Evolutionary conservation across 2,888 invertebrate species (phyloP).

Genomic region (Tiliacea aurago): DNA sequence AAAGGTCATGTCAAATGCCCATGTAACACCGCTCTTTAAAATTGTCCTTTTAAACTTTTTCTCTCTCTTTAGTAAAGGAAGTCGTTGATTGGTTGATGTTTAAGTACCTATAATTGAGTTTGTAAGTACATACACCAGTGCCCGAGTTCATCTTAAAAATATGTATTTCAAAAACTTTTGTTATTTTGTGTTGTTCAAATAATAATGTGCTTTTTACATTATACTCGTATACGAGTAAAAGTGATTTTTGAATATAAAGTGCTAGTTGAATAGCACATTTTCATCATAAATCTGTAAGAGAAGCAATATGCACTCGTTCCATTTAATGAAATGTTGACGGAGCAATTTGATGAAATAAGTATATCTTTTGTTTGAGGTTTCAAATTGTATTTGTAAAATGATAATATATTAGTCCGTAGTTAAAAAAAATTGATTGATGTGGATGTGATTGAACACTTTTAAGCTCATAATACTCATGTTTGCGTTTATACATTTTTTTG

Average conservation of each 20-base stretch:
- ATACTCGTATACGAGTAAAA: too few species aligned
- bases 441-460: neutral
- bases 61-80: neutral
- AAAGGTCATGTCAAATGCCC: too few species aligned
- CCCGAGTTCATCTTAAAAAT: neutral
- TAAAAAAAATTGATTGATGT: conserved; percentile 6
- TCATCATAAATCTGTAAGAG: neutral
- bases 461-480: too few species aligned
- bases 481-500: too few species aligned
- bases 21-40: too few species aligned
- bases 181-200: neutral
- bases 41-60: too few species aligned
- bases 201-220: neutral
- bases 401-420: neutral
- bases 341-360: neutral
- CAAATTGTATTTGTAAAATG: neutral
- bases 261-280: neutral
- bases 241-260: neutral
- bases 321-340: neutral
- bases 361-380: neutral
- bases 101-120: neutral
- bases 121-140: neutral
- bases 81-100: neutral
- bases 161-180: neutral
- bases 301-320: neutral